These are phyloP conservation scores for Ianthella basta DNA, from an alignment of 37 sponge, comb jelly and placozoan genomes.

Conservation along the genomic window DNA sequence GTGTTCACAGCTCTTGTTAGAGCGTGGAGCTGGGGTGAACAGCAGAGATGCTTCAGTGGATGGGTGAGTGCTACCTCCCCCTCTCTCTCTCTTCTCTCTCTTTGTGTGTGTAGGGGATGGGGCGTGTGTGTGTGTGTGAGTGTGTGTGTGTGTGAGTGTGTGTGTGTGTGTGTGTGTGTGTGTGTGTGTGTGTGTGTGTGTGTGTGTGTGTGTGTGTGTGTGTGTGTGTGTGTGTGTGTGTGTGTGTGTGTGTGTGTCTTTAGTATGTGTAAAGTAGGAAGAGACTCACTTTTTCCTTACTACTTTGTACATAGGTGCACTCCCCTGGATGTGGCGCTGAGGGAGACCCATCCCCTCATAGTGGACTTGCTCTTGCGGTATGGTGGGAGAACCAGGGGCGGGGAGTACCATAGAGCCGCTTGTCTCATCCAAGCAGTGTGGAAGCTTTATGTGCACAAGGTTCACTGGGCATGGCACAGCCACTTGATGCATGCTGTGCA, in stretches of 20 bases:
- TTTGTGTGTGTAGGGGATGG: too few species aligned
- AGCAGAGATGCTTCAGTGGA: background rate
- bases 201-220: background rate
- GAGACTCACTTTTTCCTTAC: background rate
- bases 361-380: slow-evolving; percentile 42
- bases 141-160: slow-evolving; percentile 3
- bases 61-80: background rate
- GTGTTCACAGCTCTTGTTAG: slow-evolving; percentile 4
- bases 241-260: too few species aligned
- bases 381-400: slow-evolving; percentile 64
- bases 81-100: background rate
- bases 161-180: background rate
- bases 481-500: background rate
- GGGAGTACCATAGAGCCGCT: slow-evolving; percentile 74
- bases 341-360: background rate
- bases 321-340: slow-evolving; percentile 42
- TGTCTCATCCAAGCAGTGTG: slow-evolving; percentile 73
- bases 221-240: background rate
- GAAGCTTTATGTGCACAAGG: slow-evolving; percentile 35
- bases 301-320: slow-evolving; percentile 20
- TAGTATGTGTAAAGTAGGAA: background rate
- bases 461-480: background rate
- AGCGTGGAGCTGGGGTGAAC: background rate
- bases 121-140: background rate
- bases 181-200: background rate